A percentile compares a stretch with the other conserved stretches of the same genome.
Conservation (phyloP, 1,140 invertebrate genomes). For the Gryllus bimaculatus region DNA sequence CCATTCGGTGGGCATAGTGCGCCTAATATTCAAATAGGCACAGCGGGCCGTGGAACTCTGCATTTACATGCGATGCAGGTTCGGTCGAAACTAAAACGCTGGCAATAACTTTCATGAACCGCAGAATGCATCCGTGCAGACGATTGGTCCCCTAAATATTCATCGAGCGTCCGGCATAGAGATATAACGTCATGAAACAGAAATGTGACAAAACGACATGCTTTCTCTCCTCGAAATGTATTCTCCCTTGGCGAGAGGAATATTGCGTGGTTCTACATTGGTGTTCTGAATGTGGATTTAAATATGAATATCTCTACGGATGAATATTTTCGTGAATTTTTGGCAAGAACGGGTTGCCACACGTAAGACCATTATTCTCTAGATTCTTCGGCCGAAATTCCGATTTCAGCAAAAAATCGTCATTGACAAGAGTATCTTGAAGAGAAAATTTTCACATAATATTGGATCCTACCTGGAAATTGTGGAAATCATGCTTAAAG, state of each 20-base stretch:
- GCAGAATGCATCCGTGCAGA: neutral
- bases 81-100: neutral
- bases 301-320: neutral
- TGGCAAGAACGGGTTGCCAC: too few relatives aligned
- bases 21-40: neutral
- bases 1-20: too few relatives aligned
- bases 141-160: neutral
- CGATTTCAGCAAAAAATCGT: neutral
- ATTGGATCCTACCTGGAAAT: too few relatives aligned
- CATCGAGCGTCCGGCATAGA: neutral
- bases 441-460: neutral
- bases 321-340: neutral
- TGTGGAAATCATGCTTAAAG: too few relatives aligned
- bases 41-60: neutral
- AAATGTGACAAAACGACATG: conserved; percentile 1
- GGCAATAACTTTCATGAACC: neutral
- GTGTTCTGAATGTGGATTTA: neutral
- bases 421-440: neutral
- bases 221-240: neutral
- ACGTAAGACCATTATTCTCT: too few relatives aligned
- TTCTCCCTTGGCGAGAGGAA: neutral
- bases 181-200: neutral
- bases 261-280: neutral
- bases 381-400: too few relatives aligned
- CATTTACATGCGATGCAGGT: neutral